Percentiles rank a stretch among this genome's conserved stretches.
These are phyloP conservation scores for Antechinus flavipes DNA, from an alignment of 2,113 vertebrate species.

Conservation along the genomic window DNA sequence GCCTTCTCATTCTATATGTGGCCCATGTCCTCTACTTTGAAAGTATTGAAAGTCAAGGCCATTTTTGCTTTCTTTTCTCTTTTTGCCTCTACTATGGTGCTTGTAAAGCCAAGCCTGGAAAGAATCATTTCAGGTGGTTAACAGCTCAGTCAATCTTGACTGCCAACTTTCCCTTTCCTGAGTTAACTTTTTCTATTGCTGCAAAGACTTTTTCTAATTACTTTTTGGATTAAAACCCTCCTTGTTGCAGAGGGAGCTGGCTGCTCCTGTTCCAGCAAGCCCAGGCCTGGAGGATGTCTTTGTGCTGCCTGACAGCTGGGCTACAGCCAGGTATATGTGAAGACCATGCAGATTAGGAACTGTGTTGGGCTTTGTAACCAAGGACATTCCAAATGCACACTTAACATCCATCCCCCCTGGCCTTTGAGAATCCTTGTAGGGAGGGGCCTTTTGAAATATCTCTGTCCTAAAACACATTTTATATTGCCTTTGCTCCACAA, in stretches of 20 bases:
- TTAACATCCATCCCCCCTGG: constrained; percentile 11
- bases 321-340: not conserved
- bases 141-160: constrained; percentile 17
- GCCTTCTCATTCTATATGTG: constrained; percentile 19
- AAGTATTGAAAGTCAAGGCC: constrained; percentile 18
- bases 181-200: constrained; percentile 31
- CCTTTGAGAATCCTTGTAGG: not conserved
- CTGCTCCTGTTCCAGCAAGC: constrained; percentile 10
- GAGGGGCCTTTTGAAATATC: constrained; percentile 7
- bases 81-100: not conserved
- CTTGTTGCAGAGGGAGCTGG: not conserved
- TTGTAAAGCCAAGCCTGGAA: constrained; percentile 27
- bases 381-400: constrained; percentile 9
- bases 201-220: constrained; percentile 30
- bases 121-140: constrained; percentile 41
- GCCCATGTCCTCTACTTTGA: not conserved
- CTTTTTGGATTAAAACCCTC: constrained; percentile 22
- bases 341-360: not conserved
- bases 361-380: not conserved
- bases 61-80: not conserved
- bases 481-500: not conserved
- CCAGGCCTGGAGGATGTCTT: not conserved
- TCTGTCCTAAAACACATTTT: constrained; percentile 26
- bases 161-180: constrained; percentile 23
- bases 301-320: not conserved